Conservation (phyloP, 30 jellyfish, hydroid and myxozoan species). For the Catostylus mosaicus region DNA sequence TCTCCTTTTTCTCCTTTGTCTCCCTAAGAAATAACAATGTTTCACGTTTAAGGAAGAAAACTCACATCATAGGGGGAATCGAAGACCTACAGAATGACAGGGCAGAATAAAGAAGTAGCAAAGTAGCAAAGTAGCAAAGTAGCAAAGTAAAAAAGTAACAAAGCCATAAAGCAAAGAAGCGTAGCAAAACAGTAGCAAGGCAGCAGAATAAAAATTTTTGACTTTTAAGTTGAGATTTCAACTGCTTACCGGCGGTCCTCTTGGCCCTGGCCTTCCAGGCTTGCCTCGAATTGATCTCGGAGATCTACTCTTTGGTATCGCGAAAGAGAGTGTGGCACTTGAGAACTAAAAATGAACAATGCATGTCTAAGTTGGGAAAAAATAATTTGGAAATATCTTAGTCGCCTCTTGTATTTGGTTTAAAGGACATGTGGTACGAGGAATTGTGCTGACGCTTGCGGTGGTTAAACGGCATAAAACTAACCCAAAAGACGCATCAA, state of each 20-base stretch:
- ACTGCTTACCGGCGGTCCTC: conserved; percentile 64
- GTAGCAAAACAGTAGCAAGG: neutral
- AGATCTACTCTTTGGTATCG: conserved; percentile 16
- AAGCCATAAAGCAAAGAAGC: neutral
- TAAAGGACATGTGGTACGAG: no score
- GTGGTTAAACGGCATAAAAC: no score
- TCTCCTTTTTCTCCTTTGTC: conserved; percentile 55
- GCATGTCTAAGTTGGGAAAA: no score
- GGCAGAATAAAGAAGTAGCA: neutral
- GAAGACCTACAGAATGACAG: no score
- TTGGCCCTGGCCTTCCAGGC: conserved; percentile 64
- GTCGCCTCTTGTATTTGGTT: no score
- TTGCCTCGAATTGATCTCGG: conserved; percentile 53
- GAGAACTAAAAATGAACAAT: neutral
- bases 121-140: neutral
- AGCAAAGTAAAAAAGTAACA: neutral
- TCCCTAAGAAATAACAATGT: conserved; percentile 15
- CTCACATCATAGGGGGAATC: no score
- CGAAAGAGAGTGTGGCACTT: neutral
- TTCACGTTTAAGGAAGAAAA: neutral
- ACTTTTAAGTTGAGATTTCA: neutral
- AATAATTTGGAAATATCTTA: no score
- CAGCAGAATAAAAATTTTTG: neutral
- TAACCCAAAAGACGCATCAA: no score
- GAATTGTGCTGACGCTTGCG: no score